These are phyloP conservation scores for Alouatta palliata DNA, from an alignment of 2,113 vertebrate genomes.

Conservation along the genomic window DNA sequence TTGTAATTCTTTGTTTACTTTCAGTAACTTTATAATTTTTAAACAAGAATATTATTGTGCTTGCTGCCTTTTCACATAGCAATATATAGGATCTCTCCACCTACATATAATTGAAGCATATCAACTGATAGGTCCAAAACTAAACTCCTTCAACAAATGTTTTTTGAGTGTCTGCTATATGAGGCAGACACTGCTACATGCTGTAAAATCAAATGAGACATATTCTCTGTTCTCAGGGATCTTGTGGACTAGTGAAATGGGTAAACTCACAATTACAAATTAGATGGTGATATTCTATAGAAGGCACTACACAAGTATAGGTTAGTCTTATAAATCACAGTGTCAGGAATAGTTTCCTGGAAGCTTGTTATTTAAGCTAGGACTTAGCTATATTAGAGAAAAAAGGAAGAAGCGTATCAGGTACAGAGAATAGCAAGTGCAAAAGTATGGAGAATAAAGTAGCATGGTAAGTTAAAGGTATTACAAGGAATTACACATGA, in stretches of 20 bases:
- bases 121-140: not conserved
- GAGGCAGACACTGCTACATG: not conserved
- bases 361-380: not conserved
- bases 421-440: not conserved
- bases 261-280: not conserved
- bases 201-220: not conserved
- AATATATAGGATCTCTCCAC: not conserved
- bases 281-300: not conserved
- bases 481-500: not conserved
- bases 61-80: not conserved
- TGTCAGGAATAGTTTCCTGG: not conserved
- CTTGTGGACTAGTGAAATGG: not conserved
- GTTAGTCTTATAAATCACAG: not conserved
- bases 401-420: not conserved
- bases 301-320: not conserved
- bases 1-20: conserved; percentile 18
- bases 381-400: not conserved
- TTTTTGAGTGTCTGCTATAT: not conserved
- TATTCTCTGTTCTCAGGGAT: not conserved
- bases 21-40: conserved; percentile 13
- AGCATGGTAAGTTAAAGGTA: not conserved
- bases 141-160: not conserved
- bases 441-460: not conserved
- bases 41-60: not conserved
- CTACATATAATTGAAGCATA: not conserved